Evolutionary conservation across 1,140 invertebrate species (phyloP), one percentile per base, ranked within the genome.

Genomic region (Penaeus japonicus): DNA sequence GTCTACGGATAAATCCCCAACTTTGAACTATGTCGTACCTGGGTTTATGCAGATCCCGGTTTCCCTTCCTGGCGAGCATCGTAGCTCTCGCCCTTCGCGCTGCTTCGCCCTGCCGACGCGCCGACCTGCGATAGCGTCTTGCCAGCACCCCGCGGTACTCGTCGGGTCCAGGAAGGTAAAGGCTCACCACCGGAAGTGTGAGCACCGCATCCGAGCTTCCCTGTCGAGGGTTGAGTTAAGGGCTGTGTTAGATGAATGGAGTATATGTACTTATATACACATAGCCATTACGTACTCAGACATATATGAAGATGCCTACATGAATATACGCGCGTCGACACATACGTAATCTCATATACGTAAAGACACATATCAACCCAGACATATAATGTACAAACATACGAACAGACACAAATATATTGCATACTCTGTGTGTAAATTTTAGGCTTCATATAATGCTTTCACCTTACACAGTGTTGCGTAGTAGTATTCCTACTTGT

Each of bases 121-220:
- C 35, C 62, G n/a, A 39, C 30, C 32, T n/a, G n/a, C 30, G 77
- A 24, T 73, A 39, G 57, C 81, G 30, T 57, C 79, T 12, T 4
- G 53, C n/a, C 65, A 47, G 20, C 32, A 24, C 32, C 17, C 32
- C n/a, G 15, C 30, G 77, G 39, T 73, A 39, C 4, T 54, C 65
- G 39, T 84, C 83, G 10, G 53, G 4, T 22, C 35, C 22, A 15
- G 83, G 65, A 39, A 84, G 65, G 62, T 84, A 32, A 3, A 84
- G 65, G 12, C 65, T 75, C 83, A 84, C 83, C 39, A 84, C 83
- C 4, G 83, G 83, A 2, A 84, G 65, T 10, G 83, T 54, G n/a
- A 84, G 15, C 7, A 47, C 47, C 47, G 47, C 15, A 1, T 47
- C 47, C 15, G 62, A 54, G 59, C 32, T 70, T 39, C 47, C 83